Conservation (phyloP, 2,113 vertebrate species). For the Salvelinus sp. region DNA sequence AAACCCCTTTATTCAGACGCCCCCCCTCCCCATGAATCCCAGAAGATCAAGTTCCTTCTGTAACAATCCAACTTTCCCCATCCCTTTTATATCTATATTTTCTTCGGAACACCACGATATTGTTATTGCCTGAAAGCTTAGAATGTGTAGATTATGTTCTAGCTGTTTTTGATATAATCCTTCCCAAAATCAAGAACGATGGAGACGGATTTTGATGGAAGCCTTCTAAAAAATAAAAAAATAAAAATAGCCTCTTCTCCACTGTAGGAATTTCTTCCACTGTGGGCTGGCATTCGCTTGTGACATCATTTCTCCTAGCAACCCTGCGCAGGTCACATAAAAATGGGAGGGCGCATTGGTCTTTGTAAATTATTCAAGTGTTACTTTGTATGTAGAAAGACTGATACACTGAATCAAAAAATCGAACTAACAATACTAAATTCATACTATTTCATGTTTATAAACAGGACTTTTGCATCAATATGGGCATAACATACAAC, state of each 20-base stretch:
- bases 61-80: constrained; percentile 76
- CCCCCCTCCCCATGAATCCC: constrained; percentile 46
- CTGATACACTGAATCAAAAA: too few species aligned
- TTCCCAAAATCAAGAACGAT: constrained; percentile 68
- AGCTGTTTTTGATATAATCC: constrained; percentile 15
- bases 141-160: constrained; percentile 69
- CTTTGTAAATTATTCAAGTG: too few species aligned
- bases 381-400: too few species aligned
- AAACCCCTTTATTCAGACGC: constrained; percentile 35
- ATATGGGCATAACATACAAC: too few species aligned
- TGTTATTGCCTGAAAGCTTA: constrained; percentile 49
- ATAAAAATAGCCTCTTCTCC: background rate
- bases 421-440: too few species aligned
- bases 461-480: too few species aligned
- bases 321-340: constrained; percentile 45
- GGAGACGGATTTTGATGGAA: constrained; percentile 75
- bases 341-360: background rate
- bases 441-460: too few species aligned
- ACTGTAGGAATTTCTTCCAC: constrained; percentile 33
- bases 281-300: constrained; percentile 48
- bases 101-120: constrained; percentile 66
- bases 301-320: constrained; percentile 88
- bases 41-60: constrained; percentile 49
- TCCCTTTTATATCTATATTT: constrained; percentile 67
- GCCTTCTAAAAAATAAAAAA: background rate